Evolutionary conservation across 2,113 vertebrate genomes (phyloP).

Genomic region (Ciconia maguari): DNA sequence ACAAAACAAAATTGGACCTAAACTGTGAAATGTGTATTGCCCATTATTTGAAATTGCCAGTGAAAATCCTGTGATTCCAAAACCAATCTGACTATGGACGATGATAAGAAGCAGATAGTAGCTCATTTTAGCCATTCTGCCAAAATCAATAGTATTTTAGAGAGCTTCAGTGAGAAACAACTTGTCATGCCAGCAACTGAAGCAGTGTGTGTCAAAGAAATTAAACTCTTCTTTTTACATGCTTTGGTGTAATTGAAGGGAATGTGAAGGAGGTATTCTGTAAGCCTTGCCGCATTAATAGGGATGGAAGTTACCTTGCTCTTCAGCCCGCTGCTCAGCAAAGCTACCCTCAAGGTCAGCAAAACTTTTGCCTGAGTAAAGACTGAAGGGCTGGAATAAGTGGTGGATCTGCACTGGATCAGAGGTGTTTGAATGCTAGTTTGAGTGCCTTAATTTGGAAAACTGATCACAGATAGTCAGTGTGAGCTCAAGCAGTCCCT

Average conservation of each 20-base stretch:
- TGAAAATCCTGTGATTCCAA: neutral
- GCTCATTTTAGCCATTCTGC: neutral
- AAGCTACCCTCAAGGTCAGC: neutral
- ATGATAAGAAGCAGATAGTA: constrained; percentile 1
- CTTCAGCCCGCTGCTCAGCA: neutral
- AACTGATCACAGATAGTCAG: neutral
- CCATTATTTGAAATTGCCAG: neutral
- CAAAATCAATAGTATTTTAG: constrained; percentile 56
- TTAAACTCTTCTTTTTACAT: neutral
- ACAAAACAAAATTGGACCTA: neutral
- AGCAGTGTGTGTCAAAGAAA: constrained; percentile 13
- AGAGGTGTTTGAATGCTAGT: neutral
- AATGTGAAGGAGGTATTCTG: neutral
- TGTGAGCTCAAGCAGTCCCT: neutral
- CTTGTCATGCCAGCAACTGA: constrained; percentile 17
- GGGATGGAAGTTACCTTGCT: neutral
- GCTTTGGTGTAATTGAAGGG: neutral
- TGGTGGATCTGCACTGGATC: neutral
- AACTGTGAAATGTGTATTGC: neutral
- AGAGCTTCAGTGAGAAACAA: constrained; percentile 19
- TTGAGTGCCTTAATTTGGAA: neutral
- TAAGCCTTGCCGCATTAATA: neutral
- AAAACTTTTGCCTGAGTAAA: neutral
- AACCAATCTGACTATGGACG: neutral
- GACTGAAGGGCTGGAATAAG: neutral